Evolutionary conservation across 2,888 invertebrate genomes (phyloP), one percentile per base, ranked within the genome.

Genomic region (Acleris laterana): DNA sequence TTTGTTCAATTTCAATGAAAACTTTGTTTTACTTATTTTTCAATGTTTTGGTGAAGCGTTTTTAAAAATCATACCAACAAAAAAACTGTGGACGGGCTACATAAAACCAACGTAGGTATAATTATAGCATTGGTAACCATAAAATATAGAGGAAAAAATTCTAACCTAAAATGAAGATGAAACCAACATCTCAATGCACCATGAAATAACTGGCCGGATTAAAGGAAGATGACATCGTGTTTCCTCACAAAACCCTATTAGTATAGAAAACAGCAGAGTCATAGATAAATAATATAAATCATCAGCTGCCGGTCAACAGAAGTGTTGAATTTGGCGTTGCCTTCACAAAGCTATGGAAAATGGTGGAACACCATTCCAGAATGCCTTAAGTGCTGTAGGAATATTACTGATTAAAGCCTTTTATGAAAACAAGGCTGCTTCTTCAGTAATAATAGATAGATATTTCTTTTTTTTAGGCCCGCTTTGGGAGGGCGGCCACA

Each of bases 401-500:
- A 7, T 17, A 46, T 7, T 0, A 16, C 46, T 46, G 46, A 16
- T 46, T 0, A 38, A 44, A 44, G 44, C n/a, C 44, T 46, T 46
- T 46, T 46, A 46, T 17, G 46, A 7, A 46, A n/a, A n/a, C 17
- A 17, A 46, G 46, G 46, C 5, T 46, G 46, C 46, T 46, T n/a
- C 46, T 32, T 19, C 19, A 7, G 56, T 56, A 20, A 66, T 57
- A 66, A 62, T 57, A 22, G 75, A 84, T 82, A 83, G 79, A 81
- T 77, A 59, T 55, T 32, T 32, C 32, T 51, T 82, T 87, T 86
- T 88, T 88, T 82, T 73, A 72, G 68, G 32, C 80, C 73, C 89
- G 75, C 85, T 78, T 77, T 85, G 89, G 89, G 88, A 85, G 90
- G 90, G 90, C 87, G 90, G 90, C 90, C 91, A 90, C 90, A 90